Conservation (phyloP, 23 tunicate genomes). For the Styela plicata region DNA sequence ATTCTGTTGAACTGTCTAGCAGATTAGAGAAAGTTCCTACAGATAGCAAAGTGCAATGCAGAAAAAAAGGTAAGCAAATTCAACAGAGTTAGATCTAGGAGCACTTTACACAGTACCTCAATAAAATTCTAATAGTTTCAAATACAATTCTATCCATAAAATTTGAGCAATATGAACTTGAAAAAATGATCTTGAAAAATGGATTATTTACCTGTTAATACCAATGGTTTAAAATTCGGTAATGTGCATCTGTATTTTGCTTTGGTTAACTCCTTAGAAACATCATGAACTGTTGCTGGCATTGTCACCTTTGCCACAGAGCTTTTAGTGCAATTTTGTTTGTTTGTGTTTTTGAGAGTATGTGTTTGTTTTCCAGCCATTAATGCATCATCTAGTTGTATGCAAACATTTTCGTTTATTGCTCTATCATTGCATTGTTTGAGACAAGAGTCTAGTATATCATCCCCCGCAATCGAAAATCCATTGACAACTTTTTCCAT, state of each 20-base stretch:
- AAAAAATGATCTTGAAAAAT: too few species aligned
- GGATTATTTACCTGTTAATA: constrained; percentile 71
- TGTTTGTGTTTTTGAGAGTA: background rate
- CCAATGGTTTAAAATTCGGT: constrained; percentile 78
- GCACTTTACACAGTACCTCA: too few species aligned
- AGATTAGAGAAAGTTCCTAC: too few species aligned
- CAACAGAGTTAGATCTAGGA: too few species aligned
- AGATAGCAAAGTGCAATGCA: too few species aligned
- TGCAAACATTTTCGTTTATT: constrained; percentile 1
- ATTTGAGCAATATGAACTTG: too few species aligned
- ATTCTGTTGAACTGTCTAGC: too few species aligned
- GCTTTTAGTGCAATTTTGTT: background rate
- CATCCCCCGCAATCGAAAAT: constrained; percentile 17
- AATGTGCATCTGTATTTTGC: constrained; percentile 20
- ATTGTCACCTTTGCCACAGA: background rate
- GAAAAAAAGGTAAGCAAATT: too few species aligned
- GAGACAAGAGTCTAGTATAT: background rate
- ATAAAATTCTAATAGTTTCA: too few species aligned
- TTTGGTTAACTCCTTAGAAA: background rate
- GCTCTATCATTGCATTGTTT: background rate
- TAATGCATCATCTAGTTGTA: constrained; percentile 22
- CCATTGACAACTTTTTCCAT: constrained; percentile 22
- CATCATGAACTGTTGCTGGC: background rate
- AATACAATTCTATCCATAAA: too few species aligned
- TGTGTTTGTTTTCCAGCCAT: background rate